phyloP scores from a whole-genome alignment of 2,113 vertebrate genomes.

The Microcebus tavaratra region DNA sequence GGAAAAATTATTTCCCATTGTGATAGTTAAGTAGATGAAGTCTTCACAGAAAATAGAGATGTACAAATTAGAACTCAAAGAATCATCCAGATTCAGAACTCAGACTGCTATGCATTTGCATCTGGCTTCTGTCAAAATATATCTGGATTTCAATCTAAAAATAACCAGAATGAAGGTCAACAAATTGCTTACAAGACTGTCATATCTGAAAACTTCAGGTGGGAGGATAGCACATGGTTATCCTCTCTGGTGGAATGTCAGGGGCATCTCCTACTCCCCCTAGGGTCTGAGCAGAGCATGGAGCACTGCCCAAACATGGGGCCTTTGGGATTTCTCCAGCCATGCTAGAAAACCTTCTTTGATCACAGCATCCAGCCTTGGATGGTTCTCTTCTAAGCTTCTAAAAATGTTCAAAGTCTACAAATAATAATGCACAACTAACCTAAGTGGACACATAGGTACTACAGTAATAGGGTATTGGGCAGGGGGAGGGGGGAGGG shows the following conservation, averaged over 20 bases:
- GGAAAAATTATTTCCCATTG: background rate
- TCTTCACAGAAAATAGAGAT: background rate
- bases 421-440: background rate
- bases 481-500: no score
- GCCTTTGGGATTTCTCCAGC: background rate
- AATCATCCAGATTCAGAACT: background rate
- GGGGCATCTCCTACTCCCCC: background rate
- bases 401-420: background rate
- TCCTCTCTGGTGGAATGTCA: background rate
- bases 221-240: background rate
- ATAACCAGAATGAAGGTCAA: background rate
- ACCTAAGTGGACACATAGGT: no score
- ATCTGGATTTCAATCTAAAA: background rate
- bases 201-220: background rate
- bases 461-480: no score
- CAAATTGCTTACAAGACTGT: background rate
- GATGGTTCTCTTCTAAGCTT: background rate
- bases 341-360: background rate
- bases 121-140: background rate
- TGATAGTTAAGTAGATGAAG: background rate
- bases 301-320: background rate
- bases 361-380: background rate
- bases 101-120: background rate
- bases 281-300: no score
- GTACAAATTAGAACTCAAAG: background rate